Evolutionary conservation across 2,888 invertebrate species (phyloP).

Genomic region (Helobdella robusta): DNA sequence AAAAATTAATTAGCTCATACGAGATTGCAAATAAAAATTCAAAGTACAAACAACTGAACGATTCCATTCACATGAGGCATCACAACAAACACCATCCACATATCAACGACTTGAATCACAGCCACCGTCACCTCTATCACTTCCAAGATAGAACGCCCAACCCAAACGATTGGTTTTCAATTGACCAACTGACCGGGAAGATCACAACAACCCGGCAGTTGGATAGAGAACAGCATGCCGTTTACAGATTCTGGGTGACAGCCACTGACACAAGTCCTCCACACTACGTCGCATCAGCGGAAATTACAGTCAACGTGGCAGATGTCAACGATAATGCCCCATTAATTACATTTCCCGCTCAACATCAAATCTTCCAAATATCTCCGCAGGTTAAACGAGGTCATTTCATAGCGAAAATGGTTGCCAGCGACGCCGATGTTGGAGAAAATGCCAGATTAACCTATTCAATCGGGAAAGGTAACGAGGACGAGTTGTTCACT

Average conservation of each 20-base stretch:
- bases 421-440: conserved; percentile 32
- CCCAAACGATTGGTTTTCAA: conserved; percentile 27
- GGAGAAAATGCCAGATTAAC: conserved; percentile 30
- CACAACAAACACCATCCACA: too few relatives aligned
- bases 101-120: too few relatives aligned
- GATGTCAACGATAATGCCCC: conserved; percentile 33
- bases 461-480: conserved; percentile 30
- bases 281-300: conserved; percentile 12
- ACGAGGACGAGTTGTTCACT: conserved; percentile 28
- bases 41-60: not conserved
- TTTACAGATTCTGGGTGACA: conserved; percentile 26
- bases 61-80: not conserved
- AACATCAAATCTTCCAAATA: conserved; percentile 16
- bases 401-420: conserved; percentile 26
- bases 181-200: conserved; percentile 25
- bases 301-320: conserved; percentile 30
- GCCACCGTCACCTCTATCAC: too few relatives aligned
- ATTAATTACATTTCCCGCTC: conserved; percentile 29
- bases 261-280: conserved; percentile 23
- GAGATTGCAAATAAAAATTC: not conserved
- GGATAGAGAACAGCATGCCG: conserved; percentile 27
- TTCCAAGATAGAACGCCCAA: not conserved
- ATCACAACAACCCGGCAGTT: conserved; percentile 23
- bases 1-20: too few relatives aligned
- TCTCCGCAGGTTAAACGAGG: conserved; percentile 14